These are phyloP conservation scores for Sarcophaga bullata DNA, from an alignment of 1,140 invertebrate genomes.

Conservation along the genomic window DNA sequence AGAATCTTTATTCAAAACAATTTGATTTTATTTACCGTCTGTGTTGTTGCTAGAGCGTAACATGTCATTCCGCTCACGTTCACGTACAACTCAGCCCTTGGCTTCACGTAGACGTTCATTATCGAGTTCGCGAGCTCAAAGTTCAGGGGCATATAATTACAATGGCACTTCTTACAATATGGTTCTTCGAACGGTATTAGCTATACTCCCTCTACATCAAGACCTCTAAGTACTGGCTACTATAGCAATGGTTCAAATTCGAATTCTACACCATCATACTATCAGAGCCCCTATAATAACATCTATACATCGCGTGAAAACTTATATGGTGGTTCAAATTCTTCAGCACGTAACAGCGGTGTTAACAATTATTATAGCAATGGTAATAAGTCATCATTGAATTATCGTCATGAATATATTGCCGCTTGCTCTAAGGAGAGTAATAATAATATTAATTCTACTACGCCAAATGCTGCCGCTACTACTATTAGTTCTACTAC, in stretches of 20 bases:
- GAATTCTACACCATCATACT: constrained; percentile 45
- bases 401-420: constrained; percentile 57
- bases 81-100: constrained; percentile 58
- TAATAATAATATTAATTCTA: not conserved
- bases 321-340: constrained; percentile 50
- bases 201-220: constrained; percentile 24
- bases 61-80: constrained; percentile 65
- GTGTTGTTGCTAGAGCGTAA: not conserved
- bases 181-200: constrained; percentile 37
- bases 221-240: constrained; percentile 60
- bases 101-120: constrained; percentile 58
- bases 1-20: not conserved
- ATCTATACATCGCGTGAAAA: constrained; percentile 61
- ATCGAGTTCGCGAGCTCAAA: constrained; percentile 55
- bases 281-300: constrained; percentile 63
- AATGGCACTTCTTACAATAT: constrained; percentile 51
- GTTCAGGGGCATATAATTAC: constrained; percentile 53
- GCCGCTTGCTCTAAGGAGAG: constrained; percentile 32
- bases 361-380: constrained; percentile 51
- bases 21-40: not conserved
- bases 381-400: constrained; percentile 49
- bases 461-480: constrained; percentile 31
- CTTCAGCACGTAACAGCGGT: constrained; percentile 41
- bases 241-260: constrained; percentile 42
- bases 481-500: not conserved